Percentiles rank a stretch among this genome's conserved stretches.
These are phyloP conservation scores for Antheraea assamensis DNA, from an alignment of 2,888 invertebrate species.

Conservation along the genomic window DNA sequence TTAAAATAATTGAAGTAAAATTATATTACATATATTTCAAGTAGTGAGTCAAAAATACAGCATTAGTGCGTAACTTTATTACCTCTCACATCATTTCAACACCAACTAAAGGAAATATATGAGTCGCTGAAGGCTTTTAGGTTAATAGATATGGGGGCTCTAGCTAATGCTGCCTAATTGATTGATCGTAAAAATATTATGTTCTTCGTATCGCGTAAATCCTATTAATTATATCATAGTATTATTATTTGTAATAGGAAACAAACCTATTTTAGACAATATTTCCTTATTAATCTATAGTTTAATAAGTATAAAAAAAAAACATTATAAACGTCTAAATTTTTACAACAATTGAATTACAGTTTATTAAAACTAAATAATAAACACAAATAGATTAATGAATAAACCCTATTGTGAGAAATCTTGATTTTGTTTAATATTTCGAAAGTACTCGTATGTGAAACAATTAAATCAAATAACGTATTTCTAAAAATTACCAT, in stretches of 20 bases:
- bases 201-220: constrained; percentile 14
- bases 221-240: not conserved
- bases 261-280: not conserved
- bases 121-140: constrained; percentile 3
- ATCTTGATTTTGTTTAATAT: not conserved
- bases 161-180: constrained; percentile 12
- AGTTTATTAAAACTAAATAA: too few relatives aligned
- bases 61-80: not conserved
- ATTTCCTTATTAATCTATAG: not conserved
- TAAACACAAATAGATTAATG: too few relatives aligned
- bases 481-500: too few relatives aligned
- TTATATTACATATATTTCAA: not conserved
- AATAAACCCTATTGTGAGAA: not conserved
- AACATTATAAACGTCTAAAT: too few relatives aligned
- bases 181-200: constrained; percentile 16
- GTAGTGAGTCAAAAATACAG: not conserved
- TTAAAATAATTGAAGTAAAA: not conserved
- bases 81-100: not conserved
- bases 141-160: constrained; percentile 11
- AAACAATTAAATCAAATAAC: too few relatives aligned
- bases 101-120: constrained; percentile 8
- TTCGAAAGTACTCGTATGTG: not conserved
- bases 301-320: not conserved
- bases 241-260: not conserved
- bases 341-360: too few relatives aligned